Evolutionary conservation across 1,140 invertebrate genomes (phyloP), one percentile per base, ranked within the genome.

Genomic region (Ceratitis capitata): DNA sequence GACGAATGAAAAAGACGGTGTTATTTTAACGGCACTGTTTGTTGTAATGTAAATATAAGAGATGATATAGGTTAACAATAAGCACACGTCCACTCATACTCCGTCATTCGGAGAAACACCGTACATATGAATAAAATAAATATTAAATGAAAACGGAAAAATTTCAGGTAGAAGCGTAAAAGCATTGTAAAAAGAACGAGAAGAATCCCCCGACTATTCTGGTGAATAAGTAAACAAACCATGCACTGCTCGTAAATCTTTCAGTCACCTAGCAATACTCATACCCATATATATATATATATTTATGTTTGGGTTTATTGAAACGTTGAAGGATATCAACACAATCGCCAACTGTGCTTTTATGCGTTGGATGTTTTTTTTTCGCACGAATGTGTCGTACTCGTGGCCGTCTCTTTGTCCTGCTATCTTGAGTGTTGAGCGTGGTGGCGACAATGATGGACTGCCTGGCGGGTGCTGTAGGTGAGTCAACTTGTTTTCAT

Each of bases 161-260:
- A 14, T 56, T 56, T 29, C 23, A 58, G 58, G 58, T 4, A 29
- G 14, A 61, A 61, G 58, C 23, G 58, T 12, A 32, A 26, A 12
- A 61, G 26, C 58, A 29, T 6, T 16, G 32, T 35, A 35, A 10
- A 69, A 69, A 35, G 35, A 35, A 35, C 7, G 39, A 39, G 29
- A 35, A 69, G 61, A 19, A 39, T 26, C n/a, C n/a, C n/a, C n/a
- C n/a, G n/a, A n/a, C n/a, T n/a, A n/a, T n/a, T n/a, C n/a, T n/a
- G n/a, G n/a, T n/a, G n/a, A 26, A 29, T 12, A 61, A 29, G 39
- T 14, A 35, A 69, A 69, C 32, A 69, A 69, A 69, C 14, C 29
- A 69, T 32, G 29, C 9, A 69, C 61, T 69, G 61, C 61, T 69
- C 61, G 61, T 69, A 69, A 69, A 69, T 69, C 61, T 69, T 69